Base-by-base conservation (phyloP, 2,888 invertebrate species). In the Caenorhabditis imperialis region DNA sequence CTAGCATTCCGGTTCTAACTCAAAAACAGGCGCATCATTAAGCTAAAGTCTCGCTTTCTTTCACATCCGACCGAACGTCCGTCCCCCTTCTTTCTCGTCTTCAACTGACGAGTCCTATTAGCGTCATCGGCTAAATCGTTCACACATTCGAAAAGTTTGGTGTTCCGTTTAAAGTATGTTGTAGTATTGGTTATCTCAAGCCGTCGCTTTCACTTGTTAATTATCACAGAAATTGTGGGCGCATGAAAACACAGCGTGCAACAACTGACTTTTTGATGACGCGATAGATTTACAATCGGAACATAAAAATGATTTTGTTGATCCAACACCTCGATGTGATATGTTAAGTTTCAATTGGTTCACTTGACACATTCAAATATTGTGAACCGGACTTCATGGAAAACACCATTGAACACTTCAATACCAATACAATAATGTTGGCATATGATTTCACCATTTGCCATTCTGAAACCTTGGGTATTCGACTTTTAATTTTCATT, bases 161-260 rank as follows among this genome's bases (percentile, higher is more conserved):
- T 27, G 23, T 58, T 25, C 25, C 18, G 50, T 33, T 50, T n/a
- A 48, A 33, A 27, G n/a, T n/a, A n/a, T n/a, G n/a, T n/a, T n/a
- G n/a, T n/a, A n/a, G n/a, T n/a, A n/a, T n/a, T n/a, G n/a, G n/a
- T n/a, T n/a, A n/a, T n/a, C n/a, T n/a, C n/a, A n/a, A n/a, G 7
- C 37, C 42, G 57, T 58, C 55, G 35, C 67, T 67, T 67, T 67
- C 57, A 37, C 27, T 67, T 27, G 51, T 51, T 57, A 58, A 40
- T 20, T 22, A 30, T 38, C 27, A 48, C 10, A 7, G 27, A 35
- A 50, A n/a, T n/a, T n/a, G n/a, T n/a, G n/a, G n/a, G n/a, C n/a
- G n/a, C n/a, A 25, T 1, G n/a, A 20, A 27, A 27, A 27, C n/a
- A 35, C 20, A 18, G 23, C 53, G 3, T 37, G 48, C 30, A 63